These are phyloP conservation scores for Megalopta genalis DNA, from an alignment of 1,140 invertebrate species.

Conservation along the genomic window DNA sequence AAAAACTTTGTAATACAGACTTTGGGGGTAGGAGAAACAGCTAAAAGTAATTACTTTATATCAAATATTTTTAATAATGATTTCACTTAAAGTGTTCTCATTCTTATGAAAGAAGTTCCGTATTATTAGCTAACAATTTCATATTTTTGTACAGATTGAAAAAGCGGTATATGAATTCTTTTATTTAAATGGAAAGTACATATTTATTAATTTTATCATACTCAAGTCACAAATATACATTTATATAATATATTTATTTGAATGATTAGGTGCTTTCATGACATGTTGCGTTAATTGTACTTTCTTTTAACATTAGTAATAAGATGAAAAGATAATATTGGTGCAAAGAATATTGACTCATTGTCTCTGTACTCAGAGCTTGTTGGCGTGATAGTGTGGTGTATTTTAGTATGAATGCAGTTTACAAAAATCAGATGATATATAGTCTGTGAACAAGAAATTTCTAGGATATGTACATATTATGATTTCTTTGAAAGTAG, in stretches of 20 bases:
- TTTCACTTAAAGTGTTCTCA: slow-evolving; percentile 11
- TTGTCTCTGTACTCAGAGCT: slow-evolving; percentile 1
- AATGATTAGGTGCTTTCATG: slow-evolving; percentile 5
- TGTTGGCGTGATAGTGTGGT: slow-evolving; percentile 17
- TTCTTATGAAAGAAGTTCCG: slow-evolving; percentile 1
- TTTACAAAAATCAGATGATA: slow-evolving; percentile 5
- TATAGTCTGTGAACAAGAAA: slow-evolving; percentile 3
- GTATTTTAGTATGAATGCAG: slow-evolving; percentile 29
- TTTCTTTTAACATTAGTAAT: slow-evolving; percentile 14
- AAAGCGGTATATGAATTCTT: neutral
- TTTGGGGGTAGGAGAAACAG: slow-evolving; percentile 20
- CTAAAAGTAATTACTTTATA: slow-evolving; percentile 38
- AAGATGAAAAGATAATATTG: slow-evolving; percentile 23
- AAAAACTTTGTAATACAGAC: slow-evolving; percentile 33
- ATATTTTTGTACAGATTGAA: neutral
- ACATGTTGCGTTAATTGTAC: neutral
- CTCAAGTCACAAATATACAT: slow-evolving; percentile 7
- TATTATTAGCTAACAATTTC: slow-evolving; percentile 21
- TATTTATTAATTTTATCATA: neutral
- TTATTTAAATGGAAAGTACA: slow-evolving; percentile 16
- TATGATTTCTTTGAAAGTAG: slow-evolving; percentile 43
- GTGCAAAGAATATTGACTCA: neutral
- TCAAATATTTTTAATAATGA: slow-evolving; percentile 17
- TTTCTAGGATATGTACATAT: slow-evolving; percentile 19
- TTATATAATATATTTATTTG: slow-evolving; percentile 11